Evolutionary conservation across 1,140 invertebrate species (phyloP), one percentile per base, ranked within the genome.

Genomic region (Mactra quadrangularis): DNA sequence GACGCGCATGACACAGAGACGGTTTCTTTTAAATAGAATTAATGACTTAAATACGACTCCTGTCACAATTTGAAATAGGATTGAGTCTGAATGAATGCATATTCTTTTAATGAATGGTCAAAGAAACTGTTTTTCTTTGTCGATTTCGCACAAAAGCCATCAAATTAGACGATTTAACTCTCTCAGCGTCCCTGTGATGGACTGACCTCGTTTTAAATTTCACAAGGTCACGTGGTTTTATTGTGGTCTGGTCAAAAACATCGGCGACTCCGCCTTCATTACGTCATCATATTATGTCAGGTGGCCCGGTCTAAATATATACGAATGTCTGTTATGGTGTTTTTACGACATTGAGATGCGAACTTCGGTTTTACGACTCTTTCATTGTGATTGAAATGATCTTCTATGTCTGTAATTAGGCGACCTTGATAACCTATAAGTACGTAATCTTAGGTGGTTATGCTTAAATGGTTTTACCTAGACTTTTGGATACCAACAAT

Each of bases 371-470:
- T 50, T 68, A 68, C 35, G 41, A 33, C 33, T n/a, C 47, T 29
- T 68, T 68, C 64, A 50, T 29, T 50, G 47, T 27, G 25, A 31
- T 17, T 27, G 45, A 22, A 31, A 27, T 68, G 47, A 19, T n/a
- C 19, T 22, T 15, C 25, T 6, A 22, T 9, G 62, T 17, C 62
- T 66, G 22, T 66, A 66, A 66, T 66, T 66, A 66, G 9, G 22
- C 45, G 62, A 66, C 62, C 62, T 66, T 66, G 62, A 19, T 66
- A 27, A 66, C 35, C 62, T 38, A 6, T 41, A 47, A 66, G 45
- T 66, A 66, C 38, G 62, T 66, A 66, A 41, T n/a, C n/a, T n/a
- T n/a, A n/a, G n/a, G n/a, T n/a, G n/a, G 41, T 66, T 15, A 41
- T 41, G 38, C 6, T 41, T 7, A 41, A 41, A 41, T n/a, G n/a